phyloP scores from a whole-genome alignment of 2,113 vertebrate genomes.

The Laticauda laticaudata region DNA sequence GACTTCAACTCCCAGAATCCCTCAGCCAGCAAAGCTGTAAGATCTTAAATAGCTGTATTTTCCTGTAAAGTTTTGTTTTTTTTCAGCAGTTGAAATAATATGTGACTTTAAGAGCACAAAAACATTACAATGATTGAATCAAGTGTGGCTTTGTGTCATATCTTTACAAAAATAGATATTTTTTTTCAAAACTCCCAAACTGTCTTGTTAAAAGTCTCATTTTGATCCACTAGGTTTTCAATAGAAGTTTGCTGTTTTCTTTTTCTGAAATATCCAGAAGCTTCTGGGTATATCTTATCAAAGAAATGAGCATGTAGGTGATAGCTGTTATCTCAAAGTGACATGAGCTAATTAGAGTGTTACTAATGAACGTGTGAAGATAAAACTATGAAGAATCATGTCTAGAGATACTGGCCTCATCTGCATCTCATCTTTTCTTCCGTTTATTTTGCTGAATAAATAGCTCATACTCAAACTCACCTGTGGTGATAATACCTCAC shows the following conservation, averaged over 20 bases:
- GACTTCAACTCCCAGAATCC: too few species aligned
- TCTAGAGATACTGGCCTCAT: neutral
- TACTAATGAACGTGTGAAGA: neutral
- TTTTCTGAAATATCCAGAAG: neutral
- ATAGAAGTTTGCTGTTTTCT: neutral
- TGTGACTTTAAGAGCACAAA: neutral
- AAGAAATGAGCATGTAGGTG: neutral
- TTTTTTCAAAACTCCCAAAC: neutral
- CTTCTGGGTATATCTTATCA: neutral
- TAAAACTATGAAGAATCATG: neutral
- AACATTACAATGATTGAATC: neutral
- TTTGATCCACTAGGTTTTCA: conserved; percentile 6
- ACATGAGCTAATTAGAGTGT: neutral
- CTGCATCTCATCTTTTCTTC: neutral
- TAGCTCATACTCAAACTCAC: neutral
- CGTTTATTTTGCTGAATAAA: neutral
- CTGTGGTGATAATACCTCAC: neutral
- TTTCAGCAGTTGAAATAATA: neutral
- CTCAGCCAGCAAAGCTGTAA: too few species aligned
- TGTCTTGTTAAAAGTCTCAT: neutral
- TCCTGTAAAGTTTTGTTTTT: neutral
- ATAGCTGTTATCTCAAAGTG: neutral
- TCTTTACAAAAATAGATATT: neutral
- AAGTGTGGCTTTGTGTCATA: neutral
- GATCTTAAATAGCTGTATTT: neutral